A percentile compares a stretch with the other conserved stretches of the same genome.
Conservation (phyloP, 2,797 vertebrate species). For the Urocyon cinereoargenteus region DNA sequence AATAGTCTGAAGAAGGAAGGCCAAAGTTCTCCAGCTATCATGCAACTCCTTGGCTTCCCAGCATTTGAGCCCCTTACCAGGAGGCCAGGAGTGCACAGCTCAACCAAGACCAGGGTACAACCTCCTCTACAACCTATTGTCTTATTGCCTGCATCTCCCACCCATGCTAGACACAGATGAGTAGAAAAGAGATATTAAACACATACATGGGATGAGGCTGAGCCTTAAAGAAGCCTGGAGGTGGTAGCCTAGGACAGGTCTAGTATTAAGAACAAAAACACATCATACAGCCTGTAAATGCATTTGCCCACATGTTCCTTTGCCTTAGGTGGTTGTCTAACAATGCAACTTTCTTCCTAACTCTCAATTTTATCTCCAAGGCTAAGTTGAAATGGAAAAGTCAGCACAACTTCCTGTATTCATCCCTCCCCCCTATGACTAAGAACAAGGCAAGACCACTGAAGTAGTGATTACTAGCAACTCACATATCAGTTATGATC, state of each 20-base stretch:
- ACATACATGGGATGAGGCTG: not conserved
- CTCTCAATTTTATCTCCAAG: slow-evolving; percentile 41
- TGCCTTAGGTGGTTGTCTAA: not conserved
- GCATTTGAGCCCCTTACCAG: not conserved
- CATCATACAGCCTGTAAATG: not conserved
- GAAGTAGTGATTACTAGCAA: not conserved
- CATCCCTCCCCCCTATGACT: not conserved
- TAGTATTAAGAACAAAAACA: not conserved
- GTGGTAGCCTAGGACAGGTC: not conserved
- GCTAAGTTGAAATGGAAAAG: slow-evolving; percentile 49
- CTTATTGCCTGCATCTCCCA: not conserved
- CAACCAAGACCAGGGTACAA: not conserved
- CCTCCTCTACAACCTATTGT: not conserved
- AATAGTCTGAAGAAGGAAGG: not conserved
- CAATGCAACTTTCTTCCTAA: not conserved
- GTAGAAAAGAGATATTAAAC: not conserved
- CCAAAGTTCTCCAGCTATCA: not conserved
- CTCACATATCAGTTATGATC: not conserved
- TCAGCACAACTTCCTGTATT: slow-evolving; percentile 28
- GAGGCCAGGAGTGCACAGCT: not conserved
- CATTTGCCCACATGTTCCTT: not conserved
- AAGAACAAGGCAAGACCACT: not conserved
- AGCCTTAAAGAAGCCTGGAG: slow-evolving; percentile 55
- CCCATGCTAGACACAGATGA: not conserved
- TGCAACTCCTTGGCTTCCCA: not conserved